Evolutionary conservation across 1,140 invertebrate genomes (phyloP), one percentile per base, ranked within the genome.

Genomic region (Drosophila virilis): DNA sequence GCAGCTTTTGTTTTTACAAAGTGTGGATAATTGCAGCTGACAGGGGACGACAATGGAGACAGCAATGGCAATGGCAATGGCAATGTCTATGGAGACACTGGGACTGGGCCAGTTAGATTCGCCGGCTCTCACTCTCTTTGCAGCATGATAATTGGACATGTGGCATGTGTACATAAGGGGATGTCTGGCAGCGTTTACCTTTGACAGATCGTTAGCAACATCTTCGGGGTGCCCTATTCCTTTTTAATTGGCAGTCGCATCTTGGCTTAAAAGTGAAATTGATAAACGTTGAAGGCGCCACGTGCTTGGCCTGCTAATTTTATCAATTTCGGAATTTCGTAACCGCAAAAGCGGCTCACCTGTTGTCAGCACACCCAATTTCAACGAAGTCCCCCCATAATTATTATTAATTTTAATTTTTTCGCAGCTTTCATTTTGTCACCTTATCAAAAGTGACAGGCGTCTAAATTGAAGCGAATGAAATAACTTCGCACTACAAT

Each of bases 101-200:
- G 69, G 72, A 75, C 66, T 69, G 66, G 67, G 67, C 45, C 59
- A 76, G 42, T 52, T 67, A 83, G 22, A 28, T 28, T 28, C 51
- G 13, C 13, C 51, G 33, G 77, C 77, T 80, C 82, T 86, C 81
- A 86, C 82, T 88, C 84, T 77, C 70, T 77, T 68, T 72, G 71
- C 61, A 89, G 89, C 84, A 89, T 89, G 85, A 89, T 89, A 89
- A 89, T 89, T 89, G 84, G 84, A 84, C 84, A 75, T 80, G 66
- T 48, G 66, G 22, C 61, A 78, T 80, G 71, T 66, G 71, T 66
- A 74, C 75, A 71, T 77, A 69, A 67, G 61, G 54, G 67, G 64
- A 70, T 66, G 67, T 15, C 48, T 51, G 45, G 17, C 45, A 37
- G 43, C 46, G 35, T 54, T 74, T 78, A 75, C 71, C 75, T 75